Evolutionary conservation across 2,888 invertebrate genomes (phyloP).

Genomic region (Dilophus febrilis): DNA sequence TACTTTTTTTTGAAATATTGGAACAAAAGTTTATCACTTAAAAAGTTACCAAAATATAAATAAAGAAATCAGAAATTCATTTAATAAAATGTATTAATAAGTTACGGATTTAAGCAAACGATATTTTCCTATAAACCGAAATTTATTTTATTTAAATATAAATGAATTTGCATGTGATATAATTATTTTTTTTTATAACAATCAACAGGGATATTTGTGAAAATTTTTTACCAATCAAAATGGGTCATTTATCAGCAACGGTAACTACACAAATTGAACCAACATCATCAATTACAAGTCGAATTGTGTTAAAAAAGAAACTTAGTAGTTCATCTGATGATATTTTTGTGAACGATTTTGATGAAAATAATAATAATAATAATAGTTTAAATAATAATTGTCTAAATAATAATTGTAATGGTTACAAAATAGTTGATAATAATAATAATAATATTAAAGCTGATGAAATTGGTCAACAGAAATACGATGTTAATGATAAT

Average conservation of each 20-base stretch:
- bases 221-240: constrained; percentile 10
- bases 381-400: constrained; percentile 5
- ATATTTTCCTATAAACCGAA: no score
- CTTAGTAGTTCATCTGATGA: not conserved
- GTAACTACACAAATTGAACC: constrained; percentile 20
- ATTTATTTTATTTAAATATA: no score
- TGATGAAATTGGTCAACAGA: not conserved
- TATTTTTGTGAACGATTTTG: not conserved
- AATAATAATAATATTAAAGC: constrained; percentile 3
- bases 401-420: constrained; percentile 6
- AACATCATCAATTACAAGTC: constrained; percentile 2
- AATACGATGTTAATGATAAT: not conserved
- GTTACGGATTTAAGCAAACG: no score
- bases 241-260: constrained; percentile 26
- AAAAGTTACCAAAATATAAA: no score
- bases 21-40: no score
- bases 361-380: constrained; percentile 2
- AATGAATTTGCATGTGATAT: no score
- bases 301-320: no score
- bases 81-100: no score
- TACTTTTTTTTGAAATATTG: no score
- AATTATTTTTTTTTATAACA: no score
- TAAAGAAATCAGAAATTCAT: no score
- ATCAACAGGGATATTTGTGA: not conserved
- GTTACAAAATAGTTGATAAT: constrained; percentile 1